These are phyloP conservation scores for Hyperopisus bebe DNA, from an alignment of 2,113 vertebrate genomes.

Conservation along the genomic window DNA sequence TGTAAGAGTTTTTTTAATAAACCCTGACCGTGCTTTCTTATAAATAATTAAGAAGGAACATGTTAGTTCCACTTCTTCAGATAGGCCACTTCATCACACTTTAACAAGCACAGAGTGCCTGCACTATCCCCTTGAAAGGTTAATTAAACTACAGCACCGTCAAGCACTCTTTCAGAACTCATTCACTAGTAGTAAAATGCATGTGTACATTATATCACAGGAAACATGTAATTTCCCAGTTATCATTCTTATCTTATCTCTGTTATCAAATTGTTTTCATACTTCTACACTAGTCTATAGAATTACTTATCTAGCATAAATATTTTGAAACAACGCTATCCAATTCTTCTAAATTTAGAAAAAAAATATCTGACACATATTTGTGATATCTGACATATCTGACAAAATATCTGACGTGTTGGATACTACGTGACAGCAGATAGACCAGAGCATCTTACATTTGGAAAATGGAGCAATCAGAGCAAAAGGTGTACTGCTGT, in stretches of 20 bases:
- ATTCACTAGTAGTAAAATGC: not conserved
- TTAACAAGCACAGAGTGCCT: not conserved
- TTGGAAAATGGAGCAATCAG: not conserved
- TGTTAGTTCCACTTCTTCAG: not conserved
- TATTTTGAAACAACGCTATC: not conserved
- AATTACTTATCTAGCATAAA: not conserved
- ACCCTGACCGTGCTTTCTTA: not conserved
- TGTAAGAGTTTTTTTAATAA: not conserved
- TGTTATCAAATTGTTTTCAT: not conserved
- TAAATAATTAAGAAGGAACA: not conserved
- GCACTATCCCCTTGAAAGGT: not conserved
- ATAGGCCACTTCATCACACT: not conserved
- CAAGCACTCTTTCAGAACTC: not conserved
- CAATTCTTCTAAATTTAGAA: not conserved
- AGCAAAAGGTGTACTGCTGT: not conserved
- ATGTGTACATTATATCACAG: not conserved
- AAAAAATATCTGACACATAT: not conserved
- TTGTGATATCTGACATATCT: too few species aligned
- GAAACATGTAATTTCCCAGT: not conserved
- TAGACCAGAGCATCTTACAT: not conserved
- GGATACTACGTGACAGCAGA: not conserved
- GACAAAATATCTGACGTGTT: not conserved
- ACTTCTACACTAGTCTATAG: not conserved
- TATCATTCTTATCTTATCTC: not conserved
- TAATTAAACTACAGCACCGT: not conserved